These are phyloP conservation scores for Chironomus tepperi DNA, from an alignment of 1,140 invertebrate genomes.

Conservation along the genomic window DNA sequence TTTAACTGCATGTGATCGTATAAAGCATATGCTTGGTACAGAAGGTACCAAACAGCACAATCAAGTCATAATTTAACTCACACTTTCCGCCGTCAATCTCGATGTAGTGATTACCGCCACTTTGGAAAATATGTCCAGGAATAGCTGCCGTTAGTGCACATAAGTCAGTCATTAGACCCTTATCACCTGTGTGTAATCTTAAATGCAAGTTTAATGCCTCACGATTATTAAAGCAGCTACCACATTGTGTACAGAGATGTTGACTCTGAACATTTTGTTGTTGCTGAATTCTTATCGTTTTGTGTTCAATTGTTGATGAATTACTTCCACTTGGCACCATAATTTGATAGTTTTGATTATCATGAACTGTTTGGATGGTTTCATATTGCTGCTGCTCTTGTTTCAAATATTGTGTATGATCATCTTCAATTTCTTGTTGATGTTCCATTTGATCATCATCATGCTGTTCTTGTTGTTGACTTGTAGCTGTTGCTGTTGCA, in stretches of 20 bases:
- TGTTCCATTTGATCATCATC: constrained; percentile 31
- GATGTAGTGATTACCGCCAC: background rate
- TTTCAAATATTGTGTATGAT: background rate
- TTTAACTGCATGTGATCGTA: too few species aligned
- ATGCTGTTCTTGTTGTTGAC: constrained; percentile 35
- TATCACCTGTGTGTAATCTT: constrained; percentile 70
- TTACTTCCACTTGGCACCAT: background rate
- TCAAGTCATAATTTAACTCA: background rate
- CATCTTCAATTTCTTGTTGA: constrained; percentile 22
- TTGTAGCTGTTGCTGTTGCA: constrained; percentile 39
- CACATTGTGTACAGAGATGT: constrained; percentile 48
- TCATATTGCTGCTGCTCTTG: constrained; percentile 36
- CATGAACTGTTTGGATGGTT: constrained; percentile 35
- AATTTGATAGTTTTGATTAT: constrained; percentile 28
- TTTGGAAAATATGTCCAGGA: constrained; percentile 49
- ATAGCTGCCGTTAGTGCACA: constrained; percentile 70
- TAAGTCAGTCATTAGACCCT: constrained; percentile 74
- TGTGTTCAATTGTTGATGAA: background rate
- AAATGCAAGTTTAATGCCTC: constrained; percentile 71
- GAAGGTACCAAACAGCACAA: background rate
- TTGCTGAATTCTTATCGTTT: constrained; percentile 17
- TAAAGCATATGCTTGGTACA: background rate
- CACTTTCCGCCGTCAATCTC: constrained; percentile 23
- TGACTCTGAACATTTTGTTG: constrained; percentile 24
- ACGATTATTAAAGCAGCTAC: constrained; percentile 54